Percentiles rank a stretch among this genome's conserved stretches.
These are phyloP conservation scores for Tenthredo scrophulariae DNA, from an alignment of 2,888 invertebrate species.

Conservation along the genomic window DNA sequence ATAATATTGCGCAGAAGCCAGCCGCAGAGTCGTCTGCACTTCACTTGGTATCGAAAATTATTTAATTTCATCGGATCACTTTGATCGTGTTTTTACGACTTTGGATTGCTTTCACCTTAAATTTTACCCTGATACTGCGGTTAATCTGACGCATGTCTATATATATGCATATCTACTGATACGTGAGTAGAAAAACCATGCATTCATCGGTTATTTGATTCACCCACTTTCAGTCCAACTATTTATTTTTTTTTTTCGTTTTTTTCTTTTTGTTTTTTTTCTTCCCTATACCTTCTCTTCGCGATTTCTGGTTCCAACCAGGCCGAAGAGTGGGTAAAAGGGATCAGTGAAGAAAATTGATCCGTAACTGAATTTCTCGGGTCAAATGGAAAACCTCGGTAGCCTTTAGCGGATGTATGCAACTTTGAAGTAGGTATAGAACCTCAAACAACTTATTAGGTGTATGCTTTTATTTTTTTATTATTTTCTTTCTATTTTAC, in stretches of 20 bases:
- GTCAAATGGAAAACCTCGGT: slow-evolving; percentile 15
- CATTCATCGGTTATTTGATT: neutral
- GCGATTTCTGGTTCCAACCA: neutral
- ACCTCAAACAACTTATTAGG: neutral
- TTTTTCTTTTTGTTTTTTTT: neutral
- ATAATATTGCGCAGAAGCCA: neutral
- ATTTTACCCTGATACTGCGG: neutral
- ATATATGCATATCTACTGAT: neutral
- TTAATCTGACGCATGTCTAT: neutral
- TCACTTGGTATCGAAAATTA: neutral
- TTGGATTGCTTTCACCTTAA: neutral
- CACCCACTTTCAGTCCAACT: neutral
- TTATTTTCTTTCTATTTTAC: neutral
- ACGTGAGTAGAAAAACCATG: neutral
- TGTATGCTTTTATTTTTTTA: neutral
- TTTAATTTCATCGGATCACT: neutral
- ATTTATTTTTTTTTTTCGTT: neutral
- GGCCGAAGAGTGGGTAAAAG: no score
- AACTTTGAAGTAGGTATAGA: neutral
- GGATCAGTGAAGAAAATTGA: slow-evolving; percentile 14
- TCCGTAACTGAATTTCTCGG: slow-evolving; percentile 33
- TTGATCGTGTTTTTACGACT: neutral
- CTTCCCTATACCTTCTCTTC: neutral
- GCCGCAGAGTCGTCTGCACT: neutral
- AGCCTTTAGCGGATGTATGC: neutral